Conservation (phyloP, 2,113 vertebrate species). For the Bufo bufo region DNA sequence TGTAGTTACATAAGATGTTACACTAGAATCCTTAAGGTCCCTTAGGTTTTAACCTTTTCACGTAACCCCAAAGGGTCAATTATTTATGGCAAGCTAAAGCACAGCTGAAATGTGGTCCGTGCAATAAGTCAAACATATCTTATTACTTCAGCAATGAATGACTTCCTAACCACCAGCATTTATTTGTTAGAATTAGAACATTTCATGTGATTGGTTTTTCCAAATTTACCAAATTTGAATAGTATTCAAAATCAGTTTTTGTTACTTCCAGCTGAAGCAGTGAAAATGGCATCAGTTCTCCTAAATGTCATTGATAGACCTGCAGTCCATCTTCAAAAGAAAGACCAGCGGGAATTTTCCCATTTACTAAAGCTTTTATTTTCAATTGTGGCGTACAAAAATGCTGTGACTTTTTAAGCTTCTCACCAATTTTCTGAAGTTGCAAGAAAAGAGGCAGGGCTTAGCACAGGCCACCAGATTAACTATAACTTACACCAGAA, state of each 20-base stretch:
- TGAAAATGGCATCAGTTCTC: not conserved
- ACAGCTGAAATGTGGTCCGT: slow-evolving; percentile 17
- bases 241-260: not conserved
- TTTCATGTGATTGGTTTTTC: not conserved
- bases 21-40: not conserved
- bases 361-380: no score
- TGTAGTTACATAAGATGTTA: not conserved
- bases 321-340: slow-evolving; percentile 10
- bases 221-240: not conserved
- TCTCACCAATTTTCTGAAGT: no score
- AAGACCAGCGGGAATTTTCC: not conserved
- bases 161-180: slow-evolving; percentile 8
- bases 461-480: no score
- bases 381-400: no score
- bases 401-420: no score
- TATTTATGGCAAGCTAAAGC: not conserved
- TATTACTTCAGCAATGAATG: slow-evolving; percentile 15
- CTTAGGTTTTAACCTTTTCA: not conserved
- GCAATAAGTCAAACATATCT: not conserved
- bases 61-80: slow-evolving; percentile 28
- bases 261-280: not conserved
- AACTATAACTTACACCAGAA: no score
- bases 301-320: not conserved
- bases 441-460: no score
- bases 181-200: not conserved